Percentiles rank a stretch among this genome's conserved stretches.
Evolutionary conservation across 2,888 invertebrate species (phyloP).

Genomic region (Phyllotreta striolata): DNA sequence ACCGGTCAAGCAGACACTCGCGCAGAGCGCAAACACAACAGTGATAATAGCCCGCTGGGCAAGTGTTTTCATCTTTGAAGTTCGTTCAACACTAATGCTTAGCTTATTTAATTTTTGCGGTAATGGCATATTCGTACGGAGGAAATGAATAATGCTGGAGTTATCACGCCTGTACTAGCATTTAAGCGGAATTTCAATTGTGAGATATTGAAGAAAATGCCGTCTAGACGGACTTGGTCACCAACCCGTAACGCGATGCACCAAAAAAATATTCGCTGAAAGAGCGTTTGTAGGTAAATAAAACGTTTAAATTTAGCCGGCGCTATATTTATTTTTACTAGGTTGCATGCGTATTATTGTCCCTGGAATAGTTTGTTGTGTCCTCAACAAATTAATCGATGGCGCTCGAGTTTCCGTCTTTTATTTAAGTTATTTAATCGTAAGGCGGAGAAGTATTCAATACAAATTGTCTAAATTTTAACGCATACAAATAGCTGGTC

Average conservation of each 20-base stretch:
- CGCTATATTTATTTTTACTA: constrained; percentile 6
- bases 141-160: constrained; percentile 9
- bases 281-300: constrained; percentile 1
- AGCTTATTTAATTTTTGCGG: constrained; percentile 8
- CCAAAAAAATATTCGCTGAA: constrained; percentile 27
- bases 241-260: constrained; percentile 21
- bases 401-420: too few relatives aligned
- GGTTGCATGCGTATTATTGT: neutral
- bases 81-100: neutral
- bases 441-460: too few relatives aligned
- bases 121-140: constrained; percentile 1
- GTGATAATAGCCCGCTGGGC: neutral
- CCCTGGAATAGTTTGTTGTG: too few relatives aligned
- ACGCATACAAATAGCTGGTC: too few relatives aligned
- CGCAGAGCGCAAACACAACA: neutral
- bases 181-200: neutral
- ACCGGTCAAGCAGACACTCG: too few relatives aligned
- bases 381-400: too few relatives aligned
- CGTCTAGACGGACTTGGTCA: constrained; percentile 14
- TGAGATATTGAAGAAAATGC: neutral
- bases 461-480: too few relatives aligned
- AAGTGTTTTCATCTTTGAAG: constrained; percentile 8
- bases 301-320: constrained; percentile 15
- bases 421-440: too few relatives aligned
- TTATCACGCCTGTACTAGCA: neutral